phyloP scores from a whole-genome alignment of 2,888 invertebrate genomes.

The Palloptera scutellata region DNA sequence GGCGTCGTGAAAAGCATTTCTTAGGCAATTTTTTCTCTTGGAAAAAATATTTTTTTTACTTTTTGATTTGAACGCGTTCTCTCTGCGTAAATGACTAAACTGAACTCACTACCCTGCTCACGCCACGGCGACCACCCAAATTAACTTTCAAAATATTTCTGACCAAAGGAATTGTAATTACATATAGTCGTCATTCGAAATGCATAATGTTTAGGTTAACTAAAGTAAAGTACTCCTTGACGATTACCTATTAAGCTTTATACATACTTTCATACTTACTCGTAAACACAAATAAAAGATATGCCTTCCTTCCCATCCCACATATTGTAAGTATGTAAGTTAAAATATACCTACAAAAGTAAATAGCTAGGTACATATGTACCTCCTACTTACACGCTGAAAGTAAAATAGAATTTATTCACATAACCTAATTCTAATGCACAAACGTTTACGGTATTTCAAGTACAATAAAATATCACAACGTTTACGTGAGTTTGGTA shows the following conservation, averaged over 20 bases:
- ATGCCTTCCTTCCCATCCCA: neutral
- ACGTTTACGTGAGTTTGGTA: neutral
- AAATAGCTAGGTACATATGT: neutral
- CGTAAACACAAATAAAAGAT: neutral
- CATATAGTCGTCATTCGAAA: conserved; percentile 14
- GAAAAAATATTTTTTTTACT: no score
- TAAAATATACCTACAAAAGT: neutral
- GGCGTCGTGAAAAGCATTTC: no score
- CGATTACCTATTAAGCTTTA: conserved; percentile 11
- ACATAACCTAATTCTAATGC: neutral
- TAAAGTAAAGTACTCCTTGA: conserved; percentile 21
- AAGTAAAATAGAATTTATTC: conserved; percentile 11
- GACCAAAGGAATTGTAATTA: no score
- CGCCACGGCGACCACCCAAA: no score
- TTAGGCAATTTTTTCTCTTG: no score
- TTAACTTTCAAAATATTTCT: no score
- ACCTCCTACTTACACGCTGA: neutral
- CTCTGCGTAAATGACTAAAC: no score
- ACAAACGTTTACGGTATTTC: neutral
- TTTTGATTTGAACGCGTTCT: no score
- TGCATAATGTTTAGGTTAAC: conserved; percentile 18
- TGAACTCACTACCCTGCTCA: no score
- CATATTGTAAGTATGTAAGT: conserved; percentile 1
- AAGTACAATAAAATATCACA: neutral
- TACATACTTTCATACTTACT: neutral